Base-by-base conservation (phyloP, 2,888 invertebrate species). In the Drosophila nigricruria region DNA sequence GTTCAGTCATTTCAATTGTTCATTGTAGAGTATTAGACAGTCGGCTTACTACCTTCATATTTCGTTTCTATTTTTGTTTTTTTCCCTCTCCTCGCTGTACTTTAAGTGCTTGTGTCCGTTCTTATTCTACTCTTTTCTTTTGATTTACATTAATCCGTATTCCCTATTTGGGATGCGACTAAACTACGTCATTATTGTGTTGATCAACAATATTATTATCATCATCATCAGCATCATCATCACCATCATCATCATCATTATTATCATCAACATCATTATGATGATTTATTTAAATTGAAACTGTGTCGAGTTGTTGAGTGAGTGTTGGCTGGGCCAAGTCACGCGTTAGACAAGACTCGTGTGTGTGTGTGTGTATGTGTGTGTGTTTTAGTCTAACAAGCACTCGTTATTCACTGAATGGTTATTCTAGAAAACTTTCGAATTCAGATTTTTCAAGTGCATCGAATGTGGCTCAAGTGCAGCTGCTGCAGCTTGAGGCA, bases 381-480 rank as follows among this genome's bases (percentile, higher is more conserved):
- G 23, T 50, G 32, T 52, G 40, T 25, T 4, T 42, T 43, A 43
- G 36, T 61, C n/a, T 20, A 52, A 52, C 50, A 42, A 56, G 34
- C 54, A 50, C 49, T 68, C 42, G 54, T 56, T 54, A 49, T 42
- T 36, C 50, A 59, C 27, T 67, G 34, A 63, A 54, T 66, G 65
- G 53, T 27, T 65, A 65, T 69, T 73, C 71, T 70, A 62, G 56
- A 73, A 62, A 81, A 83, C 87, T 83, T 86, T 83, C 83, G 75
- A 83, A 86, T 58, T 61, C 32, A 58, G 56, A 53, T 62, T 76
- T 76, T 74, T 84, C 84, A 84, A 84, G 84, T 88, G 84, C 88
- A 82, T 65, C 64, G 60, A 79, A 84, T 84, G 81, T 84, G 82
- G 88, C 71, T 85, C 84, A 84, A 84, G 84, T 84, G 82, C 83